Conservation (phyloP, 2,113 vertebrate genomes). For the Chaenocephalus aceratus region DNA sequence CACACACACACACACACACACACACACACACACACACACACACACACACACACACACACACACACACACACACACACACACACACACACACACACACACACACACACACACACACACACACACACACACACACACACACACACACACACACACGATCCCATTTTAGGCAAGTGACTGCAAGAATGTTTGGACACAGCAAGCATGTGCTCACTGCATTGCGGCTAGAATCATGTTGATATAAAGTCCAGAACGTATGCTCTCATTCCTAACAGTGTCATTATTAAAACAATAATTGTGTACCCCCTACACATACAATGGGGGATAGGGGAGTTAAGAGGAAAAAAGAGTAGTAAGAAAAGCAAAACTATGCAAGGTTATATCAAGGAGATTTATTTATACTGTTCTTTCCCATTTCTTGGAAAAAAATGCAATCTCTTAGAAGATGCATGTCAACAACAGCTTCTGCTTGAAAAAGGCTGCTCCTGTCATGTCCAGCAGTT, state of each 20-base stretch:
- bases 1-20: background rate
- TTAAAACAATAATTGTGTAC: slow-evolving; percentile 74
- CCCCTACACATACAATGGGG: slow-evolving; percentile 35
- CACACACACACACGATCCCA: slow-evolving; percentile 24
- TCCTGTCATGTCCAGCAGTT: slow-evolving; percentile 58
- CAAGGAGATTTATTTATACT: slow-evolving; percentile 27
- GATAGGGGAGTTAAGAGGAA: background rate
- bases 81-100: slow-evolving; percentile 12
- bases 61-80: background rate
- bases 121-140: no score
- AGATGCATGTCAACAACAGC: slow-evolving; percentile 52
- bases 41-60: background rate
- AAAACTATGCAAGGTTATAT: slow-evolving; percentile 43
- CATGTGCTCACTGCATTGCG: slow-evolving; percentile 49
- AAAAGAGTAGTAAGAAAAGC: slow-evolving; percentile 6
- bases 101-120: background rate
- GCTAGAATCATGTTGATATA: slow-evolving; percentile 61
- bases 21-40: slow-evolving; percentile 15
- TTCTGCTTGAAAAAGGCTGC: slow-evolving; percentile 62
- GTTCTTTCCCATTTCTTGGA: slow-evolving; percentile 42
- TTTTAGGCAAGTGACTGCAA: slow-evolving; percentile 65
- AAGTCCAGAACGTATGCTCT: slow-evolving; percentile 48
- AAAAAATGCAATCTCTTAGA: slow-evolving; percentile 38
- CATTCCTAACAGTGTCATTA: slow-evolving; percentile 67
- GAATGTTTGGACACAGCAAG: slow-evolving; percentile 54